A percentile compares a stretch with the other conserved stretches of the same genome.
These are phyloP conservation scores for Plebejus argus DNA, from an alignment of 2,888 invertebrate genomes.

Conservation along the genomic window DNA sequence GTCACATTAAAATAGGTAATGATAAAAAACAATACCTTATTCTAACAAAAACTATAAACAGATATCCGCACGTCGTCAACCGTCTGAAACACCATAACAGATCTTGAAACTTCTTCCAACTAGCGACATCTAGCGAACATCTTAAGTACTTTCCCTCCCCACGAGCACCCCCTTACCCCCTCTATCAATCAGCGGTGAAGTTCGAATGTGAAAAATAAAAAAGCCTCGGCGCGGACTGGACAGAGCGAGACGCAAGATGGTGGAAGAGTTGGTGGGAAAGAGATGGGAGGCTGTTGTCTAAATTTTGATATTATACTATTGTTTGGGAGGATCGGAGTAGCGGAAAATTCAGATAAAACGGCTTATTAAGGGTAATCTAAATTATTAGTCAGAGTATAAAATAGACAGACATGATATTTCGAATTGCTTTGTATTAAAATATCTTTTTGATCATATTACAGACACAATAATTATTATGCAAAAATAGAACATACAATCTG, in stretches of 20 bases:
- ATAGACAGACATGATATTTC: too few species aligned
- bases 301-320: conserved; percentile 73
- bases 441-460: too few species aligned
- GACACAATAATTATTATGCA: too few species aligned
- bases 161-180: not conserved
- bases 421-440: too few species aligned
- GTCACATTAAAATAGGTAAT: not conserved
- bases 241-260: conserved; percentile 50
- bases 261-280: conserved; percentile 29
- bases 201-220: conserved; percentile 61
- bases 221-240: conserved; percentile 48
- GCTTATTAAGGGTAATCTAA: not conserved
- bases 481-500: too few species aligned
- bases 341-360: conserved; percentile 45
- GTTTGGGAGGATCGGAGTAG: conserved; percentile 56
- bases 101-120: conserved; percentile 9
- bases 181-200: conserved; percentile 60
- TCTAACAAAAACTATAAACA: too few species aligned
- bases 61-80: not conserved
- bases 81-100: not conserved
- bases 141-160: conserved; percentile 2
- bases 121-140: conserved; percentile 38
- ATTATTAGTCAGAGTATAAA: too few species aligned
- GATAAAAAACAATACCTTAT: too few species aligned
- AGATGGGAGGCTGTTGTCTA: conserved; percentile 58